Conservation (phyloP, 2,888 invertebrate genomes). For the Eucera pruinosa region DNA sequence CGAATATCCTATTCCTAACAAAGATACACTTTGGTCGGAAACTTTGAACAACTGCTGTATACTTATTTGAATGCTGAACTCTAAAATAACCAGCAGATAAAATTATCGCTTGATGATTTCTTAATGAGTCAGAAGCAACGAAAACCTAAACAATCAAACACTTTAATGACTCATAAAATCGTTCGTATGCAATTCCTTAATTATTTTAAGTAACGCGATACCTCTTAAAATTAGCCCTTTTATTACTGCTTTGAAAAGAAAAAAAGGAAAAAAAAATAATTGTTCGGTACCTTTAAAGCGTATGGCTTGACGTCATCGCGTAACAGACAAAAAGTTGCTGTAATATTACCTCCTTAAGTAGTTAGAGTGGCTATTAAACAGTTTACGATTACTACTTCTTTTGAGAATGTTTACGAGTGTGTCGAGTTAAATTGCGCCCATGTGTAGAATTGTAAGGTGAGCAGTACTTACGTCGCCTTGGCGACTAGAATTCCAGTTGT, state of each 20-base stretch:
- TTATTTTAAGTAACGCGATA: neutral
- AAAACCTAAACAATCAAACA: neutral
- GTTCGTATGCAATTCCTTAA: conserved; percentile 4
- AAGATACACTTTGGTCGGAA: no score
- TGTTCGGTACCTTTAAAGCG: neutral
- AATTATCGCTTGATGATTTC: no score
- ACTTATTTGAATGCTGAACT: neutral
- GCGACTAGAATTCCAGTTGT: conserved; percentile 23
- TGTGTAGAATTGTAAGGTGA: conserved; percentile 15
- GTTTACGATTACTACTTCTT: conserved; percentile 9
- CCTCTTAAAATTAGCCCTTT: neutral
- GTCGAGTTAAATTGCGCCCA: conserved; percentile 22
- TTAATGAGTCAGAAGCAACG: conserved; percentile 5
- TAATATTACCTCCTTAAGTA: neutral
- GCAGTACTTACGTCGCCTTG: neutral
- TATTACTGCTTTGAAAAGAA: neutral
- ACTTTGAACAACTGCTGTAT: no score
- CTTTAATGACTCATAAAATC: neutral
- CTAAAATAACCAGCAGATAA: neutral
- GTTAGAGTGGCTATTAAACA: neutral
- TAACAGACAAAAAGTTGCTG: neutral
- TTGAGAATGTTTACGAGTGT: conserved; percentile 6
- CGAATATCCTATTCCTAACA: no score
- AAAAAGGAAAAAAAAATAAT: neutral
- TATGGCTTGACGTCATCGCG: neutral